Evolutionary conservation across 2,113 vertebrate species (phyloP).

Genomic region (Bambusicola thoracicus): DNA sequence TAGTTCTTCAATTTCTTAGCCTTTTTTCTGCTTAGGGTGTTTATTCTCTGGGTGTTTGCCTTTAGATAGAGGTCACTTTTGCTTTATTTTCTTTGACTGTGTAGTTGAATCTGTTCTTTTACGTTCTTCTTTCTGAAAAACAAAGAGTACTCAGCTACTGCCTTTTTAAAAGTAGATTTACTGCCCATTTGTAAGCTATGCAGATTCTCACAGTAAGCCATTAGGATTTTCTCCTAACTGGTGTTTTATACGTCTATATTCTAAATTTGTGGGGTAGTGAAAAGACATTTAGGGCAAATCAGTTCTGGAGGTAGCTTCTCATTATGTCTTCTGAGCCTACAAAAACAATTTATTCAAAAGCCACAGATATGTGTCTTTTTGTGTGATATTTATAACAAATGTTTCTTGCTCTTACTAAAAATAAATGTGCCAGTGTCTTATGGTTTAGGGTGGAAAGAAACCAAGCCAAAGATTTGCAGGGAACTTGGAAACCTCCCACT

Average conservation of each 20-base stretch:
- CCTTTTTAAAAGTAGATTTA: neutral
- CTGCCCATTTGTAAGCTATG: neutral
- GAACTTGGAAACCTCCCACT: neutral
- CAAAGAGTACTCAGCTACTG: neutral
- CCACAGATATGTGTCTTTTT: neutral
- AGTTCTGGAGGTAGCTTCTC: neutral
- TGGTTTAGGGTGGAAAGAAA: neutral
- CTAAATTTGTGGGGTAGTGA: neutral
- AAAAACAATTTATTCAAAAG: neutral
- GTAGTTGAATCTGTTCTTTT: neutral
- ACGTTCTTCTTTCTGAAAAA: neutral
- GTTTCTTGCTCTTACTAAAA: neutral
- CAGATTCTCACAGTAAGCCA: neutral
- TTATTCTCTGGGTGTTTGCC: neutral
- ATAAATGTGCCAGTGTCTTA: neutral
- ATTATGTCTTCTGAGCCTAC: neutral
- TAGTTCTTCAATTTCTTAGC: neutral
- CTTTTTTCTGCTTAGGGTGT: neutral
- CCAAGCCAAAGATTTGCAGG: neutral
- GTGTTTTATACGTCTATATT: neutral
- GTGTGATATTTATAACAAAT: neutral
- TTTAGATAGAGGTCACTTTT: neutral
- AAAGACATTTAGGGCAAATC: neutral
- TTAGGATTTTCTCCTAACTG: neutral
- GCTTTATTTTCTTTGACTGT: neutral